phyloP scores from a whole-genome alignment of 2,113 vertebrate species.

The Nothoprocta pentlandii region DNA sequence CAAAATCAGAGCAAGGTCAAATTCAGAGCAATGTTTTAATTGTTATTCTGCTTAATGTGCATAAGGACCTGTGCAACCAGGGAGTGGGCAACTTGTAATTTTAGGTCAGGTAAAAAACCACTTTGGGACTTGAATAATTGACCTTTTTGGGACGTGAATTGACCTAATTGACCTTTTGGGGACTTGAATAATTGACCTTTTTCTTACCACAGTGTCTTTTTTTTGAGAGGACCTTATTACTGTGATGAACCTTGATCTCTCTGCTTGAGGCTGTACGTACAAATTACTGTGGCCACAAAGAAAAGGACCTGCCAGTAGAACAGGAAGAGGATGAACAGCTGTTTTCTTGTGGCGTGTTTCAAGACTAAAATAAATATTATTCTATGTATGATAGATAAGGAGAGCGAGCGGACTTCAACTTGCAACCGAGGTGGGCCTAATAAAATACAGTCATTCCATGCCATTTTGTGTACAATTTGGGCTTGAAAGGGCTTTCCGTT shows the following conservation, averaged over 20 bases:
- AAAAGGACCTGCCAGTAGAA: neutral
- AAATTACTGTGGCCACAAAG: neutral
- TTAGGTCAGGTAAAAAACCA: neutral
- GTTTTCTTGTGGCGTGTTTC: neutral
- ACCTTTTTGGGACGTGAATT: no score
- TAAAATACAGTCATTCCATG: neutral
- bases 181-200: neutral
- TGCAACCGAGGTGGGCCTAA: neutral
- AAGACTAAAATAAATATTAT: neutral
- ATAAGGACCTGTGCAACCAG: neutral
- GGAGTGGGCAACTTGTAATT: neutral
- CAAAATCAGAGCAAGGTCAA: neutral
- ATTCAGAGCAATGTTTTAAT: neutral
- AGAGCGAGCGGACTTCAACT: neutral
- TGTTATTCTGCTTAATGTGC: neutral
- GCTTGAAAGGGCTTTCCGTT: neutral
- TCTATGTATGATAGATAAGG: neutral
- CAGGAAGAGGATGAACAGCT: neutral
- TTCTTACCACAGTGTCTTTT: neutral
- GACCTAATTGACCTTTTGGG: neutral
- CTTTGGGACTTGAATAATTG: neutral
- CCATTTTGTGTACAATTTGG: neutral
- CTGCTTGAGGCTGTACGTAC: neutral
- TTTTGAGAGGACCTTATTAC: neutral
- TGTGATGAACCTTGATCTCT: neutral